These are phyloP conservation scores for Eupithecia centaureata DNA, from an alignment of 2,888 invertebrate species.

Conservation along the genomic window DNA sequence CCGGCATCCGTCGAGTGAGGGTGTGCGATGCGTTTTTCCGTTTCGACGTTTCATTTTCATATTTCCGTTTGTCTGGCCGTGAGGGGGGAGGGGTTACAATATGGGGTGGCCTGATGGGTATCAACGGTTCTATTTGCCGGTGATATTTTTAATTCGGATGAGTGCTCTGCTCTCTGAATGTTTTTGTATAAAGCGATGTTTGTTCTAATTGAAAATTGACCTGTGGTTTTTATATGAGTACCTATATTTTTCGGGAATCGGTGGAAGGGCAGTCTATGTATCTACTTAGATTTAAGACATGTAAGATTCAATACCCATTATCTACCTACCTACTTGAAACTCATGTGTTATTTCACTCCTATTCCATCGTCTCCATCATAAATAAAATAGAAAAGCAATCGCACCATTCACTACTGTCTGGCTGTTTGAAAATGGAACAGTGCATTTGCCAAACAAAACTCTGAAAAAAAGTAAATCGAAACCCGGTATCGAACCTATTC, in stretches of 20 bases:
- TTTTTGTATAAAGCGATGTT: constrained; percentile 10
- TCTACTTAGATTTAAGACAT: neutral
- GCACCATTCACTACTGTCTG: constrained; percentile 55
- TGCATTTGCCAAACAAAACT: constrained; percentile 62
- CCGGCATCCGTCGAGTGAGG: constrained; percentile 65
- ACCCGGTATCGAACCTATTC: constrained; percentile 73
- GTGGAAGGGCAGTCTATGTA: neutral
- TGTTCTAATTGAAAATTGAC: neutral
- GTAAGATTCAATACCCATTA: neutral
- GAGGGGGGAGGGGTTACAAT: constrained; percentile 62
- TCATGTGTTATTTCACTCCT: neutral
- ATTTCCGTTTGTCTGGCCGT: constrained; percentile 80
- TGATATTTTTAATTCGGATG: constrained; percentile 44
- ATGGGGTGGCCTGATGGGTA: constrained; percentile 43
- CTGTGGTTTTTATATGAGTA: neutral
- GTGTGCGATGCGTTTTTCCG: constrained; percentile 80
- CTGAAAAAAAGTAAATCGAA: constrained; percentile 59
- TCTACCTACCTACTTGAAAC: neutral
- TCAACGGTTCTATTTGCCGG: constrained; percentile 40
- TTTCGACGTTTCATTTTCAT: constrained; percentile 81
- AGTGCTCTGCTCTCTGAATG: constrained; percentile 35
- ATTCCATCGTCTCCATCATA: constrained; percentile 46
- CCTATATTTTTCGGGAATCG: neutral
- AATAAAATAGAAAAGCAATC: constrained; percentile 37
- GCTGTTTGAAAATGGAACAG: constrained; percentile 36